These are phyloP conservation scores for Tamias sibiricus DNA, from an alignment of 2,113 vertebrate species.

Conservation along the genomic window DNA sequence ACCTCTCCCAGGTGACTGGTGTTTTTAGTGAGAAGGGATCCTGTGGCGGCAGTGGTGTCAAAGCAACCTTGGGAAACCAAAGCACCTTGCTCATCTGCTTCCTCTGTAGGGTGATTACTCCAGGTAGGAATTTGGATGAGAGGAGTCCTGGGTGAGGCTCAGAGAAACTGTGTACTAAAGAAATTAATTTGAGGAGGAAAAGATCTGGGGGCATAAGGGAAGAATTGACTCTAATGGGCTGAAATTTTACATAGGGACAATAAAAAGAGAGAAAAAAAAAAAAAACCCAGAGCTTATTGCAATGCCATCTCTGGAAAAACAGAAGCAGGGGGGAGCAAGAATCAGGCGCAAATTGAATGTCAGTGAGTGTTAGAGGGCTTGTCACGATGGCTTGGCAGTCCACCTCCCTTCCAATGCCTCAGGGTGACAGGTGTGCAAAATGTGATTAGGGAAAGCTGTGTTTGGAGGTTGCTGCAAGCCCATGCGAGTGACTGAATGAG, in stretches of 20 bases:
- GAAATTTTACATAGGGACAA: background rate
- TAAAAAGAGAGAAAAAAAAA: background rate
- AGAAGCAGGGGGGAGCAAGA: background rate
- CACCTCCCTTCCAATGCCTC: background rate
- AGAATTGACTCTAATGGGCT: background rate
- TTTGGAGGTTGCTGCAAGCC: background rate
- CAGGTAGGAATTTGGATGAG: background rate
- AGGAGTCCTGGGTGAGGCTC: background rate
- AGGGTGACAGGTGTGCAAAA: background rate
- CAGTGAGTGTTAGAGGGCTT: background rate
- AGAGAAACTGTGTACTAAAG: background rate
- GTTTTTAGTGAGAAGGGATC: background rate
- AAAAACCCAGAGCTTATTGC: background rate
- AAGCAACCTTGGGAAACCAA: background rate
- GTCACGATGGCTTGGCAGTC: background rate
- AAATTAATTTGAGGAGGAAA: background rate
- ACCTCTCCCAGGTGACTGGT: background rate
- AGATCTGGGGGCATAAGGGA: background rate
- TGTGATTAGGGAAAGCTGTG: background rate
- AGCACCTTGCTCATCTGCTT: background rate
- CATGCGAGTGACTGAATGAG: accelerated
- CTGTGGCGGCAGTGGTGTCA: background rate
- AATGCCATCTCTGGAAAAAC: background rate
- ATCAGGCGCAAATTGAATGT: background rate
- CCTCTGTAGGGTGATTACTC: background rate